These are phyloP conservation scores for Caenorhabditis macrosperma DNA, from an alignment of 2,888 invertebrate species.

Conservation along the genomic window DNA sequence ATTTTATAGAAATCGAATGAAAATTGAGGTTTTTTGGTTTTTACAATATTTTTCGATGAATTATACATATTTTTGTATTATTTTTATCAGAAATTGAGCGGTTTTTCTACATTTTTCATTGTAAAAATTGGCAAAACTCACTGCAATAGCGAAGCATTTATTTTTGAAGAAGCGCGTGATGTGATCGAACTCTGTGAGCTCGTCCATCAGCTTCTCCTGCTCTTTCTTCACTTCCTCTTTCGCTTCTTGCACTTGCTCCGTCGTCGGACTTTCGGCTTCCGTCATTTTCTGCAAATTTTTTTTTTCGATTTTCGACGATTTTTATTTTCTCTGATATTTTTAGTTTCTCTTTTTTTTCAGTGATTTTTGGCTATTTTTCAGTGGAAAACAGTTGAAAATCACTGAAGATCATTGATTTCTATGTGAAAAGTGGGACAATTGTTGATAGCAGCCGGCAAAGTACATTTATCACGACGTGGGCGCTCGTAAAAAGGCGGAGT, in stretches of 20 bases:
- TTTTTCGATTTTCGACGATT: background rate
- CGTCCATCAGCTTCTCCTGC: constrained; percentile 34
- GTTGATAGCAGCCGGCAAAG: constrained; percentile 8
- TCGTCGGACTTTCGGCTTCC: background rate
- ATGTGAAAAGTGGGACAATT: background rate
- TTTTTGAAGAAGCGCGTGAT: constrained; percentile 41
- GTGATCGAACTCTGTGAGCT: constrained; percentile 34
- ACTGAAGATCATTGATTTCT: too few relatives aligned
- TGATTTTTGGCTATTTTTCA: background rate
- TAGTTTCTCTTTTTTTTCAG: background rate
- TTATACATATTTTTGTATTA: too few relatives aligned
- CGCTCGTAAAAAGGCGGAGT: background rate
- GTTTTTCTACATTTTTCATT: background rate
- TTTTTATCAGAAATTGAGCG: too few relatives aligned
- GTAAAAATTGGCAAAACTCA: constrained; percentile 16
- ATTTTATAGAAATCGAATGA: too few relatives aligned
- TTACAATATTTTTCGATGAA: too few relatives aligned
- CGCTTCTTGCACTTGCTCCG: constrained; percentile 6
- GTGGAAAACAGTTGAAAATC: background rate
- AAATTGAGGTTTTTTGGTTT: too few relatives aligned
- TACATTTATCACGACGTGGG: background rate
- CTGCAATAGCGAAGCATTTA: constrained; percentile 40
- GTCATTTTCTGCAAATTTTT: background rate
- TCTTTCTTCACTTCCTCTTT: constrained; percentile 28
- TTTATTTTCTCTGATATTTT: background rate